Conservation (phyloP, 2,888 invertebrate genomes). For the Diarsia brunnea region DNA sequence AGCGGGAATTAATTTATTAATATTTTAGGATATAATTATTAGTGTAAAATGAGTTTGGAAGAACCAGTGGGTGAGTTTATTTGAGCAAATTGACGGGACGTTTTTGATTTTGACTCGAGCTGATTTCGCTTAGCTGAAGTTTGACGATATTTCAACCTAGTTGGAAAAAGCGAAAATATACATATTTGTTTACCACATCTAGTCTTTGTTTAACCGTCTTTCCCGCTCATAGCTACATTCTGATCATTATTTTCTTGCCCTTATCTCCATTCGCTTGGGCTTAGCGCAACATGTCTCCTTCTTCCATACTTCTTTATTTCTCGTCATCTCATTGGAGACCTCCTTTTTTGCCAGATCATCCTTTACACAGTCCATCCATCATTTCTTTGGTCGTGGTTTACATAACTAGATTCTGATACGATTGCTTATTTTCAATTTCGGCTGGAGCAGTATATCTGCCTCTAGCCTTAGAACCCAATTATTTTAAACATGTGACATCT, state of each 20-base stretch:
- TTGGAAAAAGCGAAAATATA: background rate
- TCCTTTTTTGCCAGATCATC: too few species aligned
- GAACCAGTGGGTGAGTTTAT: background rate
- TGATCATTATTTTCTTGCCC: background rate
- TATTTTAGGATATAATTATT: constrained; percentile 25
- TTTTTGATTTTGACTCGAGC: background rate
- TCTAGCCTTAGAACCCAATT: too few species aligned
- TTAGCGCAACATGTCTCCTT: too few species aligned
- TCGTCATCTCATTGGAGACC: too few species aligned
- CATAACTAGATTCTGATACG: too few species aligned
- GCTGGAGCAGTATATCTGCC: too few species aligned
- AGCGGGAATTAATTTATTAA: constrained; percentile 50
- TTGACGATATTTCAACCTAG: background rate
- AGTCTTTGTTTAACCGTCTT: background rate
- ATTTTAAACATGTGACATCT: too few species aligned
- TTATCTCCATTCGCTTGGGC: too few species aligned
- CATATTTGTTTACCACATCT: background rate
- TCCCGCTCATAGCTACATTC: background rate
- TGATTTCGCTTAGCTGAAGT: background rate
- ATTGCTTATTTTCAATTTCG: too few species aligned
- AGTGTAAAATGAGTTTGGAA: background rate
- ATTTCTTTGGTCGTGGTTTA: too few species aligned
- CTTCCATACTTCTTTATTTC: too few species aligned
- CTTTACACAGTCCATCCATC: too few species aligned
- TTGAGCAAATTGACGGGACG: background rate